Evolutionary conservation across 2,888 invertebrate genomes (phyloP).

Genomic region (Chrysodeixis includens): DNA sequence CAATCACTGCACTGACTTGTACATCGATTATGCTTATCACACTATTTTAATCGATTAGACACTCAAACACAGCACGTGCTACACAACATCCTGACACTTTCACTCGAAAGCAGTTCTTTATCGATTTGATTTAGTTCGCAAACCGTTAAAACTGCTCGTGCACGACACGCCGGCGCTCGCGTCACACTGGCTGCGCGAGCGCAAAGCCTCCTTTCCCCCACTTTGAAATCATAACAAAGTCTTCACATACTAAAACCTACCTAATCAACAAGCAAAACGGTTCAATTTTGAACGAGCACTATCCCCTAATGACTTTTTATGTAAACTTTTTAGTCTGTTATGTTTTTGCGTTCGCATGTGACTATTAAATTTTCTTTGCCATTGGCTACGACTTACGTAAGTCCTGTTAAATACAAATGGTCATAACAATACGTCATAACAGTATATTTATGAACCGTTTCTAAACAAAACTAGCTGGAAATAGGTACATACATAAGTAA

Average conservation of each 20-base stretch:
- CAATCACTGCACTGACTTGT: conserved; percentile 49
- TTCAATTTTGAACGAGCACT: not conserved
- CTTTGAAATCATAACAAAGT: conserved; percentile 53
- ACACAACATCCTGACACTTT: conserved; percentile 77
- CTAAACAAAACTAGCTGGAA: not conserved
- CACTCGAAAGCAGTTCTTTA: conserved; percentile 79
- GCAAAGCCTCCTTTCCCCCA: conserved; percentile 77
- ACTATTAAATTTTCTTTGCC: not conserved
- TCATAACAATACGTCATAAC: not conserved
- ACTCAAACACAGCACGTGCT: conserved; percentile 64
- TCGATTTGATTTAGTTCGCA: conserved; percentile 68
- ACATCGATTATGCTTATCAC: conserved; percentile 42
- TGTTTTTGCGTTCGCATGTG: conserved; percentile 1
- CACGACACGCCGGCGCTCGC: conserved; percentile 62
- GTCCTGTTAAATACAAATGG: not conserved
- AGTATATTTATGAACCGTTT: not conserved
- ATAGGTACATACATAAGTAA: not conserved
- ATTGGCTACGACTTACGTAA: not conserved
- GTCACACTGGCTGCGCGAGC: conserved; percentile 75
- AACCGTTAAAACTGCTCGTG: conserved; percentile 75
- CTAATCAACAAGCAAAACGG: not conserved
- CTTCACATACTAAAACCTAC: conserved; percentile 8
- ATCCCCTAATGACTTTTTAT: conserved; percentile 26
- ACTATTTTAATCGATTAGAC: conserved; percentile 51
- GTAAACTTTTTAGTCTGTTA: not conserved